Evolutionary conservation across 2,888 invertebrate genomes (phyloP).

Genomic region (Allacma fusca): DNA sequence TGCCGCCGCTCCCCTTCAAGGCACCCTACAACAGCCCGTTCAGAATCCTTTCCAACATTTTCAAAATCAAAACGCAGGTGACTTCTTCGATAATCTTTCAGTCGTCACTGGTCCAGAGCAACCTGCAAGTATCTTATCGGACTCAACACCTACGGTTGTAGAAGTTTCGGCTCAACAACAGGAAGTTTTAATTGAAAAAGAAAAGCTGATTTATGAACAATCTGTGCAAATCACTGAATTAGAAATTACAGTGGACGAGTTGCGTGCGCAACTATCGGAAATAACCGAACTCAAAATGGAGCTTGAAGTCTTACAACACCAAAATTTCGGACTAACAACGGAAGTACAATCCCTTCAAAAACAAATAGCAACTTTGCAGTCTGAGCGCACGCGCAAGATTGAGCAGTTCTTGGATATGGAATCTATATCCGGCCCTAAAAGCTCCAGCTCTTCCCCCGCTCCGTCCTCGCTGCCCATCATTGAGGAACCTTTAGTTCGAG

Average conservation of each 20-base stretch:
- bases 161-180: neutral
- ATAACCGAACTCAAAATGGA: conserved; percentile 36
- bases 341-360: conserved; percentile 6
- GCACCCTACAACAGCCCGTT: neutral
- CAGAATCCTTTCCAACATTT: neutral
- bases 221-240: conserved; percentile 48
- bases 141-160: too few species aligned
- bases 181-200: conserved; percentile 29
- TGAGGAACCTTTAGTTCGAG: conserved; percentile 31
- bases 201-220: conserved; percentile 45
- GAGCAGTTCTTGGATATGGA: conserved; percentile 42
- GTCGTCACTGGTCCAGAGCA: too few species aligned
- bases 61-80: neutral
- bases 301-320: conserved; percentile 26
- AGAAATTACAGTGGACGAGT: conserved; percentile 48
- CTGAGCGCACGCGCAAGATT: conserved; percentile 23
- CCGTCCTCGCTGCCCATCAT: conserved; percentile 14
- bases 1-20: too few species aligned
- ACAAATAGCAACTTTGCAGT: neutral
- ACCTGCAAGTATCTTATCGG: too few species aligned
- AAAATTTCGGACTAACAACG: conserved; percentile 33
- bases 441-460: neutral
- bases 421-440: conserved; percentile 28
- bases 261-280: conserved; percentile 43
- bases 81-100: conserved; percentile 16